Conservation (phyloP, 2,113 vertebrate species). For the Pelvicachromis taeniatus region DNA sequence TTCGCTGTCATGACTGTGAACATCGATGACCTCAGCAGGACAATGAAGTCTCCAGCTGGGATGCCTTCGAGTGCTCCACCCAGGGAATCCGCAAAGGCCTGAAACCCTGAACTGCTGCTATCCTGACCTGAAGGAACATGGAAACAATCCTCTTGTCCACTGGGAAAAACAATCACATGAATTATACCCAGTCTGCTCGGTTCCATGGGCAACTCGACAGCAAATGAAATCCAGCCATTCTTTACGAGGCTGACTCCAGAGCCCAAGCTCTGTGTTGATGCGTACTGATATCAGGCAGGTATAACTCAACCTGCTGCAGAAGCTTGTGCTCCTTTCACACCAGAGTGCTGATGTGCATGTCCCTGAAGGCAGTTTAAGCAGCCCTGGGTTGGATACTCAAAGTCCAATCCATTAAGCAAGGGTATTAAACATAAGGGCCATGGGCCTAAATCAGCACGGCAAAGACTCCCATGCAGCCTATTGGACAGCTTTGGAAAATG, state of each 20-base stretch:
- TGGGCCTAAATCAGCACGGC: background rate
- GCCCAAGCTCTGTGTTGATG: background rate
- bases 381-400: background rate
- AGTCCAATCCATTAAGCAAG: background rate
- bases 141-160: background rate
- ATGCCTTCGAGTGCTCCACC: accelerated
- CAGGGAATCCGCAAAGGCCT: background rate
- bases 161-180: background rate
- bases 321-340: background rate
- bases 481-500: background rate
- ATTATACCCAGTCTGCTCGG: background rate
- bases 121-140: background rate
- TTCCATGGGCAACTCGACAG: accelerated
- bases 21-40: background rate
- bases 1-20: background rate
- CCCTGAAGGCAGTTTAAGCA: background rate
- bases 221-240: background rate
- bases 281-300: too few species aligned
- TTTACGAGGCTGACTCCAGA: background rate
- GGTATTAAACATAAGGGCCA: background rate
- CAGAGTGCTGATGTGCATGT: background rate
- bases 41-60: background rate
- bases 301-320: background rate
- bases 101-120: background rate
- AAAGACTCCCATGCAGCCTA: background rate